A percentile compares a stretch with the other conserved stretches of the same genome.
Evolutionary conservation across 2,888 invertebrate genomes (phyloP).

Genomic region (Oscheius sp.): DNA sequence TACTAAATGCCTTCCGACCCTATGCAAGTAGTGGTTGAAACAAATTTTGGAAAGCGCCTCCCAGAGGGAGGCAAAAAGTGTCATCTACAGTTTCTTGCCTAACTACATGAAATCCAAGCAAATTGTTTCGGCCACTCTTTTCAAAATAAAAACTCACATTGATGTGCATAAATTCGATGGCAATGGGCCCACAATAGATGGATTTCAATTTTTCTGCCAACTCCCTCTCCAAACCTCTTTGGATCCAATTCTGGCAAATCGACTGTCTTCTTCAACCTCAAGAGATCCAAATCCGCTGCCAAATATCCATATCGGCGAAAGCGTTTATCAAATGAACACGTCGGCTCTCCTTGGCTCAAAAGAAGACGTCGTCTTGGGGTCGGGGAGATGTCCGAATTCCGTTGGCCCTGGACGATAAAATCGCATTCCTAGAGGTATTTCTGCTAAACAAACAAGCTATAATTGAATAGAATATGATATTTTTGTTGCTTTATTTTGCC

Average conservation of each 20-base stretch:
- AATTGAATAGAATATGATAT: no score
- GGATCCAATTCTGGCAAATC: slow-evolving; percentile 63
- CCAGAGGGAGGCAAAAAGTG: no score
- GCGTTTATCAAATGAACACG: slow-evolving; percentile 64
- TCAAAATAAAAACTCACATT: no score
- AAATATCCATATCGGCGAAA: slow-evolving; percentile 66
- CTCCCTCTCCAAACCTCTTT: slow-evolving; percentile 55
- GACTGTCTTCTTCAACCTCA: slow-evolving; percentile 47
- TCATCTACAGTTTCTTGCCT: no score
- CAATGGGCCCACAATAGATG: slow-evolving; percentile 65
- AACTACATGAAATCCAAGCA: no score
- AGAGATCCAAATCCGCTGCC: slow-evolving; percentile 65
- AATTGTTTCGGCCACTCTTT: no score
- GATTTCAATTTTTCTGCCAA: slow-evolving; percentile 51
- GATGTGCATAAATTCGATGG: slow-evolving; percentile 68
- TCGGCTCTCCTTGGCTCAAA: slow-evolving; percentile 53
- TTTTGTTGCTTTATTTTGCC: no score
- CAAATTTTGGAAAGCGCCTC: no score
- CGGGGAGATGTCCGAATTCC: slow-evolving; percentile 56
- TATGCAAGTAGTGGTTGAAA: no score
- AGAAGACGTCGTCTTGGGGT: slow-evolving; percentile 51
- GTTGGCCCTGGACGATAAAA: slow-evolving; percentile 45
- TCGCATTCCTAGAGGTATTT: no score
- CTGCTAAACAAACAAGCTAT: no score
- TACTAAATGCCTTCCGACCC: no score